Evolutionary conservation across 2,888 invertebrate species (phyloP).

Genomic region (Entomobrya multifasciata): DNA sequence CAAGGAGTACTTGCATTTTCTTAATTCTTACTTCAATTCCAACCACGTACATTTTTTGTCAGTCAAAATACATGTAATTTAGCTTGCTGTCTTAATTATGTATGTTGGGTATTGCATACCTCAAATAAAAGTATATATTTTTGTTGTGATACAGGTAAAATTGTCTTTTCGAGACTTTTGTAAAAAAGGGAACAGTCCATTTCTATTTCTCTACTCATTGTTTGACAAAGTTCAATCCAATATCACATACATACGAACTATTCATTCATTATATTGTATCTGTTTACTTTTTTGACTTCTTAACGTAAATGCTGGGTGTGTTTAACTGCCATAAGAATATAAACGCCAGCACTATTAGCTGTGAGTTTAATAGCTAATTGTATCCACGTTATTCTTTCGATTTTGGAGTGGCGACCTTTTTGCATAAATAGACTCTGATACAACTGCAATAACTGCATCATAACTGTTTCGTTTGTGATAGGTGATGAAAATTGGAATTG

Average conservation of each 20-base stretch:
- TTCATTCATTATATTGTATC: too few species aligned
- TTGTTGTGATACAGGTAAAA: conserved; percentile 33
- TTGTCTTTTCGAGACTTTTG: conserved; percentile 42
- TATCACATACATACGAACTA: too few species aligned
- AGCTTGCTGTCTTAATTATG: not conserved
- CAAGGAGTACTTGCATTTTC: too few species aligned
- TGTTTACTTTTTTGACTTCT: too few species aligned
- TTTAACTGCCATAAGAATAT: too few species aligned
- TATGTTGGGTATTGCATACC: not conserved
- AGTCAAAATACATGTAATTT: not conserved
- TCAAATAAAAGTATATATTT: not conserved
- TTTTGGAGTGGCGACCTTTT: not conserved
- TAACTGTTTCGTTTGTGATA: not conserved
- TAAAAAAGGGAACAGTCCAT: conserved; percentile 53
- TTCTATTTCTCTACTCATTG: not conserved
- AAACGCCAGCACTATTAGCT: not conserved
- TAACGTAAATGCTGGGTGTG: too few species aligned
- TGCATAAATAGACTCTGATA: too few species aligned
- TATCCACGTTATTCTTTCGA: not conserved
- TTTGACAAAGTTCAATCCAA: too few species aligned
- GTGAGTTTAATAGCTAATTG: too few species aligned
- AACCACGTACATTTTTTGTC: not conserved
- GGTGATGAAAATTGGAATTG: not conserved
- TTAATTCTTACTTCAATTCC: not conserved
- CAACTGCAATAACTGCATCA: not conserved